A percentile compares a stretch with the other conserved stretches of the same genome.
Evolutionary conservation across 2,113 vertebrate species (phyloP).

Genomic region (Syngnathus scovelli): DNA sequence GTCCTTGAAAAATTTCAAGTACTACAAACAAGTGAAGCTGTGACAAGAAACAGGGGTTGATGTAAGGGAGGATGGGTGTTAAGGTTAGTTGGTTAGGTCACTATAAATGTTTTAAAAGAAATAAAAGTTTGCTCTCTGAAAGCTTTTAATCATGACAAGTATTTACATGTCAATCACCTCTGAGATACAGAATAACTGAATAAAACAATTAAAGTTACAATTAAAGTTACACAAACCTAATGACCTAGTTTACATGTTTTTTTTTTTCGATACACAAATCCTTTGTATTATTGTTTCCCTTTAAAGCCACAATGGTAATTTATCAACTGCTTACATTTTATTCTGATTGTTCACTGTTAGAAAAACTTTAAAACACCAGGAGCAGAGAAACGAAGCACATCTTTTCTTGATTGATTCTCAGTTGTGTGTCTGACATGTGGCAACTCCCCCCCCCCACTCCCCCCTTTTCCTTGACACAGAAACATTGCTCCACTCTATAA

Average conservation of each 20-base stretch:
- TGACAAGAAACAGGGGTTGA: slow-evolving; percentile 41
- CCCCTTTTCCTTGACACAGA: slow-evolving; percentile 24
- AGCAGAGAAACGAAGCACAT: not conserved
- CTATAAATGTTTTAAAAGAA: not conserved
- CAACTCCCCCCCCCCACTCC: slow-evolving; percentile 10
- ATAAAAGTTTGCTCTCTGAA: slow-evolving; percentile 29
- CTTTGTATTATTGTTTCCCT: not conserved
- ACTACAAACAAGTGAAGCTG: slow-evolving; percentile 57
- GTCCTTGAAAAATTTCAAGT: slow-evolving; percentile 59
- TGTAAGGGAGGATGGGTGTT: slow-evolving; percentile 31
- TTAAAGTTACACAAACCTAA: not conserved
- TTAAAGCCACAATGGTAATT: not conserved
- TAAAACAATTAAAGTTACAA: too few relatives aligned
- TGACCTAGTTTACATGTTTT: slow-evolving; percentile 6
- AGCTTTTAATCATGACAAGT: slow-evolving; percentile 16
- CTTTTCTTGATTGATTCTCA: slow-evolving; percentile 1
- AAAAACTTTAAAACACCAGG: not conserved
- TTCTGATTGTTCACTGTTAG: not conserved
- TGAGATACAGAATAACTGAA: too few relatives aligned
- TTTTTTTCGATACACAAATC: not conserved
- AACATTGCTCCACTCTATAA: slow-evolving; percentile 18
- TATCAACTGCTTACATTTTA: not conserved
- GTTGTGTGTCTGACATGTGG: not conserved
- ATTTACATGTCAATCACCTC: slow-evolving; percentile 1
- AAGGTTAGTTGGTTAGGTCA: too few relatives aligned